Percentiles rank a stretch among this genome's conserved stretches.
These are phyloP conservation scores for Otolemur crassicaudatus DNA, from an alignment of 2,797 vertebrate species.

Conservation along the genomic window DNA sequence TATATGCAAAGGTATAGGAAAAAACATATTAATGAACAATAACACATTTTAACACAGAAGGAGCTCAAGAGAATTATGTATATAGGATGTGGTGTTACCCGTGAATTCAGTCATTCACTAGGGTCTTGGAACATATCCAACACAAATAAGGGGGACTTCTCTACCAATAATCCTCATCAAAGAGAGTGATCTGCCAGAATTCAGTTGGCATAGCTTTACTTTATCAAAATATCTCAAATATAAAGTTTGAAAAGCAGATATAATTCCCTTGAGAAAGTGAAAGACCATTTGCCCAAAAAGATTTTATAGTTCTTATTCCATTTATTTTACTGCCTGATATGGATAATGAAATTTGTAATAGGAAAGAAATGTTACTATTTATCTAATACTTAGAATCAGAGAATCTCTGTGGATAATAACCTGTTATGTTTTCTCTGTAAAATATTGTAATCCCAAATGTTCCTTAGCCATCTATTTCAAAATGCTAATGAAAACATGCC, in stretches of 20 bases:
- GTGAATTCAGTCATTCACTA: not conserved
- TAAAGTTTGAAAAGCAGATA: not conserved
- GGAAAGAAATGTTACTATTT: not conserved
- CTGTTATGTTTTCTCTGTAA: constrained; percentile 36
- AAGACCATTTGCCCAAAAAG: not conserved
- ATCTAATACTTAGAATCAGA: constrained; percentile 49
- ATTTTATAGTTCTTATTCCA: not conserved
- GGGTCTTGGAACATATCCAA: not conserved
- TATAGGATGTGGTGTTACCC: not conserved
- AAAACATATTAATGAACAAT: too few relatives aligned
- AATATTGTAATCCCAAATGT: constrained; percentile 38
- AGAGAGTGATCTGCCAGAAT: constrained; percentile 14
- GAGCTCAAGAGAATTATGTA: not conserved
- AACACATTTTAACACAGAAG: too few relatives aligned
- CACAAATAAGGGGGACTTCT: not conserved
- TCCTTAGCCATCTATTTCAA: constrained; percentile 51
- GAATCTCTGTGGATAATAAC: not conserved
- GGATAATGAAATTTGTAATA: not conserved
- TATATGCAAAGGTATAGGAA: not conserved
- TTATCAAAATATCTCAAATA: not conserved
- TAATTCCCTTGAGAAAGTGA: constrained; percentile 4
- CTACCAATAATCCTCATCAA: not conserved
- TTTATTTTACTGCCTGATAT: not conserved
- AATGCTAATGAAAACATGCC: constrained; percentile 66
- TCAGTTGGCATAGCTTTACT: not conserved